These are phyloP conservation scores for Tiphia femorata DNA, from an alignment of 2,888 invertebrate species.

Conservation along the genomic window DNA sequence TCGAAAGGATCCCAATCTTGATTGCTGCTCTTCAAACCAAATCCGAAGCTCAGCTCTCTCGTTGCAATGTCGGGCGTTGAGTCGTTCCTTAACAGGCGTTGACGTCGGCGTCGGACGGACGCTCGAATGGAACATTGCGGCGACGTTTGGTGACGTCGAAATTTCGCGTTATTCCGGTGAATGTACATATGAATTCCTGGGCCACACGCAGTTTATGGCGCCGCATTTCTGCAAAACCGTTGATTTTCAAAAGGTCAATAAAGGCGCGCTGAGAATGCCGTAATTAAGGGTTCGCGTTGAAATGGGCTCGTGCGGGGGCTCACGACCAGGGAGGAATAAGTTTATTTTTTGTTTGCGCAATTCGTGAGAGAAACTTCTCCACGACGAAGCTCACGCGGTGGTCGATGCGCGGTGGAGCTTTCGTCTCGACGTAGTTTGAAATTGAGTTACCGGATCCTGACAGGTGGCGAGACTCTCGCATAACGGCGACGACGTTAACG, in stretches of 20 bases:
- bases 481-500: no score
- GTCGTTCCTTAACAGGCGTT: background rate
- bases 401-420: no score
- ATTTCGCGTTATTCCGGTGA: conserved; percentile 6
- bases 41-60: background rate
- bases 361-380: no score
- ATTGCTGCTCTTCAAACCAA: conserved; percentile 47
- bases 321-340: no score
- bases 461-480: no score
- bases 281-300: conserved; percentile 30
- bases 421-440: background rate
- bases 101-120: conserved; percentile 24
- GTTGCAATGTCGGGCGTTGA: conserved; percentile 12
- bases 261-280: conserved; percentile 23
- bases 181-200: background rate
- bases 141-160: background rate
- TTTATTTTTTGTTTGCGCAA: no score
- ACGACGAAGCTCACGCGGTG: no score
- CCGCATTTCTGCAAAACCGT: background rate
- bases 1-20: conserved; percentile 44
- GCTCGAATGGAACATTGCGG: conserved; percentile 8
- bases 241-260: conserved; percentile 43
- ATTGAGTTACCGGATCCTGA: no score
- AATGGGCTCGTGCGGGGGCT: no score
- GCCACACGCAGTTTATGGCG: background rate